phyloP scores from a whole-genome alignment of 2,797 vertebrate genomes.

The Sebastes paucispinis region DNA sequence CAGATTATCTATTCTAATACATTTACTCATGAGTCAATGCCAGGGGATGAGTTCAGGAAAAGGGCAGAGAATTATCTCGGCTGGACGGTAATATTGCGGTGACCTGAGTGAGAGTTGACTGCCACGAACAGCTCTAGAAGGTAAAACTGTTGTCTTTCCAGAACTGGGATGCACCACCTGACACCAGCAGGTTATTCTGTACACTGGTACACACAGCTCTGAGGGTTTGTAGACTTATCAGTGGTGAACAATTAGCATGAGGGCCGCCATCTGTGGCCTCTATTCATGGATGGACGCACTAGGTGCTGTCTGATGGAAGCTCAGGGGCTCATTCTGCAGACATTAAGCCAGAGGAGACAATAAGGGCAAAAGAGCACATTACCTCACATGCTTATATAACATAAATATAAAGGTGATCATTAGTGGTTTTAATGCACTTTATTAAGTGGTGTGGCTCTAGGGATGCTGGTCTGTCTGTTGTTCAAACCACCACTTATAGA shows the following conservation, averaged over 20 bases:
- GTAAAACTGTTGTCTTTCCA: not conserved
- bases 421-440: not conserved
- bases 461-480: not conserved
- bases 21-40: conserved; percentile 29
- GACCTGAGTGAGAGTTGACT: conserved; percentile 12
- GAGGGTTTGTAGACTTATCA: not conserved
- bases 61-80: conserved; percentile 60
- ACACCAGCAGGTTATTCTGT: not conserved
- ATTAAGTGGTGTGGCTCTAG: not conserved
- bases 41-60: conserved; percentile 53
- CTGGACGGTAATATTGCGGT: conserved; percentile 19
- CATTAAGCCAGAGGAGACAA: conserved; percentile 32
- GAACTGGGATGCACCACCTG: not conserved
- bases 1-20: conserved; percentile 60
- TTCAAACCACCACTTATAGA: not conserved
- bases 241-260: conserved; percentile 36
- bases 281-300: conserved; percentile 29
- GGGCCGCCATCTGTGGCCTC: conserved; percentile 43
- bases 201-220: not conserved
- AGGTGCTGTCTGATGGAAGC: conserved; percentile 39
- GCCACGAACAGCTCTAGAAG: not conserved
- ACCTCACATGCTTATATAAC: not conserved
- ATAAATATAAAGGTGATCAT: conserved; percentile 1
- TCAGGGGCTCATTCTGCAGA: conserved; percentile 29
- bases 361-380: conserved; percentile 12